Evolutionary conservation across 1,140 invertebrate species (phyloP).

Genomic region (Ceratina australensis): DNA sequence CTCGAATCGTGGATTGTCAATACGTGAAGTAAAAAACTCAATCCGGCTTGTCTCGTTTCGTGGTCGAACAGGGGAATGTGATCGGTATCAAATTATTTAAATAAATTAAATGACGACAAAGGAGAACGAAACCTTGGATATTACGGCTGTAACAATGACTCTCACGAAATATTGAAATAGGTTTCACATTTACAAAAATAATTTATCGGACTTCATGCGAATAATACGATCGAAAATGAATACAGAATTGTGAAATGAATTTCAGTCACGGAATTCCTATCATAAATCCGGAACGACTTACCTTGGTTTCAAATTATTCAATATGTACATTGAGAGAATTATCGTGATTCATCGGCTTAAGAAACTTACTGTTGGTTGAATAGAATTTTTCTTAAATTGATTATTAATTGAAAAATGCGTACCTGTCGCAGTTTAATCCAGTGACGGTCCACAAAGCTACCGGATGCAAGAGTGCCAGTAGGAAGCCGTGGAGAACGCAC

Average conservation of each 20-base stretch:
- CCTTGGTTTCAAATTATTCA: neutral
- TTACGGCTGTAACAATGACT: neutral
- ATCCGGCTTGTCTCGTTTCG: no score
- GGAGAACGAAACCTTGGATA: neutral
- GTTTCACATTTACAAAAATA: neutral
- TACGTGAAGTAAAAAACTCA: no score
- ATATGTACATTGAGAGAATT: no score
- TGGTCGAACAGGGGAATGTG: no score
- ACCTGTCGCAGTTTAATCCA: conserved; percentile 88
- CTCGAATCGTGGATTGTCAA: no score
- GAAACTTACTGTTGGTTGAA: neutral
- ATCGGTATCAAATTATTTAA: no score
- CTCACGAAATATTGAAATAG: neutral
- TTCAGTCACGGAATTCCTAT: no score
- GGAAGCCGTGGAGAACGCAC: conserved; percentile 83
- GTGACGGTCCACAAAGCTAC: conserved; percentile 89
- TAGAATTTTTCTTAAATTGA: neutral
- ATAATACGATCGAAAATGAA: no score
- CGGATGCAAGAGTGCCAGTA: conserved; percentile 86
- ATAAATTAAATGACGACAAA: no score
- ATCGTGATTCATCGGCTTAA: no score
- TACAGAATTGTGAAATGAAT: no score
- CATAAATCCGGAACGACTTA: no score
- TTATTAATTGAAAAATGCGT: neutral
- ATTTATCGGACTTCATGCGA: neutral